A percentile compares a stretch with the other conserved stretches of the same genome.
phyloP scores from a whole-genome alignment of 2,113 vertebrate species.

The Cynocephalus volans region DNA sequence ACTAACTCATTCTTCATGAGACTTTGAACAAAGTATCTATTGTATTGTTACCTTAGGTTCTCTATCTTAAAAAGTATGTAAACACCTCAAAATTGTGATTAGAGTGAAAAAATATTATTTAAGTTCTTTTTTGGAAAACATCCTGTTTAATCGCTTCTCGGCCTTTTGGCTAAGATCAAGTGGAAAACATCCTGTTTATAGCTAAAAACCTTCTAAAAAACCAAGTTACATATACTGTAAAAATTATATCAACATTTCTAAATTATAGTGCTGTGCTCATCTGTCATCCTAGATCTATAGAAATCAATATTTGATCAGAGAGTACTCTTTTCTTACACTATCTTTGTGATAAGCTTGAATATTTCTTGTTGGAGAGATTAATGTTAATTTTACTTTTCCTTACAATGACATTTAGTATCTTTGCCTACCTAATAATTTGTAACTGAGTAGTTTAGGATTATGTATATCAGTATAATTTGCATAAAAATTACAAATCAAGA shows the following conservation, averaged over 20 bases:
- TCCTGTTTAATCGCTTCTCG: too few species aligned
- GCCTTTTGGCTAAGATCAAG: too few species aligned
- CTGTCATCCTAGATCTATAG: not conserved
- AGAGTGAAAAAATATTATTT: conserved; percentile 12
- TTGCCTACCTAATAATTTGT: conserved; percentile 46
- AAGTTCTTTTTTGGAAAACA: not conserved
- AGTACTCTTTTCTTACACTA: not conserved
- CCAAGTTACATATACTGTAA: not conserved
- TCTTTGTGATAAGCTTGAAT: conserved; percentile 24
- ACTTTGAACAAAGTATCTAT: not conserved
- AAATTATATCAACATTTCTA: not conserved
- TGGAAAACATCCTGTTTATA: conserved; percentile 15
- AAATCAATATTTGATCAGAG: conserved; percentile 46
- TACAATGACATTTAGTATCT: conserved; percentile 47
- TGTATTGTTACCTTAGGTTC: not conserved
- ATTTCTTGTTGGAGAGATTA: conserved; percentile 55
- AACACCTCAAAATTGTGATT: conserved; percentile 13
- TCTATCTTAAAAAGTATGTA: conserved; percentile 16
- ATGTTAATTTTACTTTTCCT: conserved; percentile 64
- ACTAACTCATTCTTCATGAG: not conserved
- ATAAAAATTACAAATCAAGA: conserved; percentile 64
- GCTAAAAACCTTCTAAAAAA: not conserved
- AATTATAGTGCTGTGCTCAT: not conserved
- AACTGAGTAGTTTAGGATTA: conserved; percentile 63
- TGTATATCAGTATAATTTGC: conserved; percentile 4